Conservation (phyloP, 1,140 invertebrate genomes). For the Trichonephila inaurata region DNA sequence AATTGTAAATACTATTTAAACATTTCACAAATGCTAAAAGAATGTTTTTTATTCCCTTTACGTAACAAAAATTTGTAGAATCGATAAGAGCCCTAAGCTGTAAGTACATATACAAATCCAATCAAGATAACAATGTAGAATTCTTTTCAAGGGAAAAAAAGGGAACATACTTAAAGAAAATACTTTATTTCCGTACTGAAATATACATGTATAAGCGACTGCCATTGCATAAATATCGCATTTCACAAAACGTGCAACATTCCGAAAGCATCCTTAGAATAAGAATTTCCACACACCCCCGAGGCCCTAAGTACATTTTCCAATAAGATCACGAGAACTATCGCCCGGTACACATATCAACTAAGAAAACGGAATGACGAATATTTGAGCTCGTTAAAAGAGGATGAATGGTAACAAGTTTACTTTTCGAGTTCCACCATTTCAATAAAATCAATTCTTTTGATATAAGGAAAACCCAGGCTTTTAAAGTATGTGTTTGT, state of each 20-base stretch:
- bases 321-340: constrained; percentile 18
- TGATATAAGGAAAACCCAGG: not conserved
- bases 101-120: not conserved
- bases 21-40: too few relatives aligned
- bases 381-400: constrained; percentile 30
- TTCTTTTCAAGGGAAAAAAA: not conserved
- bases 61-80: too few relatives aligned
- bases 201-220: not conserved
- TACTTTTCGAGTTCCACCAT: constrained; percentile 3
- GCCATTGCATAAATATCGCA: not conserved
- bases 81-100: too few relatives aligned
- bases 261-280: not conserved
- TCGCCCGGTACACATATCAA: not conserved
- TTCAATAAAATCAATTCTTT: constrained; percentile 29
- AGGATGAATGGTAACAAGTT: constrained; percentile 46
- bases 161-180: not conserved
- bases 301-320: constrained; percentile 17
- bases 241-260: not conserved
- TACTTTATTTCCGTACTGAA: not conserved
- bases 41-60: too few relatives aligned
- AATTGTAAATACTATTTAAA: too few relatives aligned
- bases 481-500: not conserved
- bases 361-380: not conserved
- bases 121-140: not conserved
- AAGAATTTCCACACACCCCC: constrained; percentile 12